A percentile compares a stretch with the other conserved stretches of the same genome.
These are phyloP conservation scores for Drosophila picticornis DNA, from an alignment of 2,888 invertebrate genomes.

Conservation along the genomic window DNA sequence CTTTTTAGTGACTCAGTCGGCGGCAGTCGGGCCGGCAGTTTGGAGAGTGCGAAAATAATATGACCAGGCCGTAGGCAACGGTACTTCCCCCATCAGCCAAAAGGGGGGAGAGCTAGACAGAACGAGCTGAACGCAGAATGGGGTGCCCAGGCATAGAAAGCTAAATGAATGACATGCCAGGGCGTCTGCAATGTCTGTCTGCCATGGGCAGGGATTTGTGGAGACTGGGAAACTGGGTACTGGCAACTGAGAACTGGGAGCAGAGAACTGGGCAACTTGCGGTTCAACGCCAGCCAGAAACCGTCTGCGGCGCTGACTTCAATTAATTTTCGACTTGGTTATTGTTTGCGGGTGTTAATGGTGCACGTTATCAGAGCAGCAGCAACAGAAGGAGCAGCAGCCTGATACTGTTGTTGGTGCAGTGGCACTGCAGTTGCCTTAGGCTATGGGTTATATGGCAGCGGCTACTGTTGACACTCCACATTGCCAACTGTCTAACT, in stretches of 20 bases:
- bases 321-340: constrained; percentile 80
- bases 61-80: constrained; percentile 57
- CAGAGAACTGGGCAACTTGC: constrained; percentile 41
- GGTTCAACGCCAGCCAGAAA: constrained; percentile 53
- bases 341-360: constrained; percentile 73
- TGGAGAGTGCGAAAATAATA: constrained; percentile 67
- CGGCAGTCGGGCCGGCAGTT: constrained; percentile 38
- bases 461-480: constrained; percentile 46
- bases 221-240: neutral
- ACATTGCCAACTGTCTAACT: constrained; percentile 12
- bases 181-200: constrained; percentile 63
- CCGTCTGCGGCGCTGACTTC: constrained; percentile 77
- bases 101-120: constrained; percentile 4
- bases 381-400: neutral
- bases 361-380: constrained; percentile 43
- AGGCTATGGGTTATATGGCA: constrained; percentile 46
- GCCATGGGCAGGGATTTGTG: constrained; percentile 11
- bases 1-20: constrained; percentile 76
- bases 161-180: constrained; percentile 69
- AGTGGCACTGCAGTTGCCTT: constrained; percentile 29
- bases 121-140: neutral
- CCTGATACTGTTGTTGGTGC: constrained; percentile 1
- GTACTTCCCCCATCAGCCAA: constrained; percentile 21
- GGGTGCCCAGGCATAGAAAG: constrained; percentile 54
- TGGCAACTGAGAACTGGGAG: neutral